phyloP scores from a whole-genome alignment of 2,888 invertebrate genomes.

The Mallateleia sp. region DNA sequence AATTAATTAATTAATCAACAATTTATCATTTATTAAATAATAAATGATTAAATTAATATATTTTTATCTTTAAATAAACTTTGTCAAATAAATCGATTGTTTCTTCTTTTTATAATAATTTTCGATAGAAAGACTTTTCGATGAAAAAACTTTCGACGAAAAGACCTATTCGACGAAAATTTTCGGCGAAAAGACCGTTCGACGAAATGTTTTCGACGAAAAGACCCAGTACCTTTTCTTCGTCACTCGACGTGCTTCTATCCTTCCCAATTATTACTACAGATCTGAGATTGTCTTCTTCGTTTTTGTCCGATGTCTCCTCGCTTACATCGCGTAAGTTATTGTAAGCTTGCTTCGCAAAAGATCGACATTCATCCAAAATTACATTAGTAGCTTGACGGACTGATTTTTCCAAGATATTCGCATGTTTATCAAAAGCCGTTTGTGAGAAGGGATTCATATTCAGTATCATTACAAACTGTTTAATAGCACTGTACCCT shows the following conservation, averaged over 20 bases:
- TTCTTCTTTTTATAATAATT: too few relatives aligned
- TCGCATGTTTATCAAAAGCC: constrained; percentile 17
- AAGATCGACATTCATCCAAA: constrained; percentile 4
- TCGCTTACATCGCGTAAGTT: constrained; percentile 11
- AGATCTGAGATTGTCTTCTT: not conserved
- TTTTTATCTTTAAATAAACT: too few relatives aligned
- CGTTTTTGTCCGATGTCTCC: constrained; percentile 6
- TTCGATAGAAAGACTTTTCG: too few relatives aligned
- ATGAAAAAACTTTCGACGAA: too few relatives aligned
- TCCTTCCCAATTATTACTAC: constrained; percentile 8
- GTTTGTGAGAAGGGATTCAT: constrained; percentile 21
- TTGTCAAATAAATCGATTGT: too few relatives aligned
- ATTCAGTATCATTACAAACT: constrained; percentile 58
- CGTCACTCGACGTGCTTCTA: constrained; percentile 4
- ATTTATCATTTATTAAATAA: too few relatives aligned
- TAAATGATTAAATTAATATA: too few relatives aligned
- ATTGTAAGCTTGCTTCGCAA: not conserved
- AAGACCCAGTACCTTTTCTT: too few relatives aligned
- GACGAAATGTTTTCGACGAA: too few relatives aligned
- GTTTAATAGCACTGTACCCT: constrained; percentile 48
- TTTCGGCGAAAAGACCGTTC: too few relatives aligned
- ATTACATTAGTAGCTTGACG: constrained; percentile 13
- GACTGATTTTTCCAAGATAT: constrained; percentile 20
- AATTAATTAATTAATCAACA: too few relatives aligned
- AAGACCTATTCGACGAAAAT: too few relatives aligned